These are phyloP conservation scores for Pedionomus torquatus DNA, from an alignment of 2,113 vertebrate genomes.

Conservation along the genomic window DNA sequence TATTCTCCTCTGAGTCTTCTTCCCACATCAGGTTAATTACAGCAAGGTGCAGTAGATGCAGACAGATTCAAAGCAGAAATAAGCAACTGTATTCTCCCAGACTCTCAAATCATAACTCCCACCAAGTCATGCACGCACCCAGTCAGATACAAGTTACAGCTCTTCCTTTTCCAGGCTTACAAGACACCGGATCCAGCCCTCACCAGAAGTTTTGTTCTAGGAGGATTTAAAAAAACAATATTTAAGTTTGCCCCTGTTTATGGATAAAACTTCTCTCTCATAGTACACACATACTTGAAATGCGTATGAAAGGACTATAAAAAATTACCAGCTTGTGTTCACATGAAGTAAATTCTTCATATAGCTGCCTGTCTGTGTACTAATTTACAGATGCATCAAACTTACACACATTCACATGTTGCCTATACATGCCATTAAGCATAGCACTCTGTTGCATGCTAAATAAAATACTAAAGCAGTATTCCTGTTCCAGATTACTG, in stretches of 20 bases:
- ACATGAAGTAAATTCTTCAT: not conserved
- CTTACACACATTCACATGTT: fast-evolving
- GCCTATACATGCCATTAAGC: not conserved
- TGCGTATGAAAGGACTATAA: not conserved
- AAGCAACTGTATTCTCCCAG: not conserved
- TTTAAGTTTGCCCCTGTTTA: not conserved
- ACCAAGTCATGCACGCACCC: not conserved
- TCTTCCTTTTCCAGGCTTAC: not conserved
- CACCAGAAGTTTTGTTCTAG: not conserved
- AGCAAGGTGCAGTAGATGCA: not conserved
- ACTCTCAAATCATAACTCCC: not conserved
- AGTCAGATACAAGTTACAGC: not conserved
- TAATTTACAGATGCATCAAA: not conserved
- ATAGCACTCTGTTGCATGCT: not conserved
- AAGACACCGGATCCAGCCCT: not conserved
- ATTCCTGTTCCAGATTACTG: not conserved
- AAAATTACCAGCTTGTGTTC: not conserved
- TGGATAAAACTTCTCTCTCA: not conserved
- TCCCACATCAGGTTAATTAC: not conserved
- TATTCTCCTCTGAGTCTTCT: not conserved
- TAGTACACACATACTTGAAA: not conserved
- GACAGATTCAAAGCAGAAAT: not conserved
- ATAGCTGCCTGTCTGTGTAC: not conserved
- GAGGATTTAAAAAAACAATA: not conserved
- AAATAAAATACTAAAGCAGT: not conserved